Percentiles rank a stretch among this genome's conserved stretches.
These are phyloP conservation scores for Telenomus remus DNA, from an alignment of 1,140 invertebrate species.

Conservation along the genomic window DNA sequence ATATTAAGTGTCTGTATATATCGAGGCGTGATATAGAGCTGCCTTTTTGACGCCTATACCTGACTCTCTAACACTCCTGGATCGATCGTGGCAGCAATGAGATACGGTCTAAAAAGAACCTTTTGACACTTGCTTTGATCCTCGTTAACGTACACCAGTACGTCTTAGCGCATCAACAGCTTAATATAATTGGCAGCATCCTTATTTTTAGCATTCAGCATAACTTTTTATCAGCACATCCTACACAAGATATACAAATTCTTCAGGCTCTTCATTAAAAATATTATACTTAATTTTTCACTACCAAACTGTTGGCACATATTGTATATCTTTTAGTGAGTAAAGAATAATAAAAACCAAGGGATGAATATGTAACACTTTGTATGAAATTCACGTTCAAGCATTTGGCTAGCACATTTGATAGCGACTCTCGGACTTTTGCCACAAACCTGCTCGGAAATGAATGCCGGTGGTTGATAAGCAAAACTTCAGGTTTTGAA, in stretches of 20 bases:
- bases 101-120: constrained; percentile 21
- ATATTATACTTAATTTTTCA: no score
- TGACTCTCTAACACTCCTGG: constrained; percentile 11
- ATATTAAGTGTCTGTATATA: constrained; percentile 20
- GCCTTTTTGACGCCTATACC: constrained; percentile 22
- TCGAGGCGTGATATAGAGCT: constrained; percentile 2
- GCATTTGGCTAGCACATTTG: constrained; percentile 27
- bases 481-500: constrained; percentile 23
- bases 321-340: constrained; percentile 19
- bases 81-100: constrained; percentile 17
- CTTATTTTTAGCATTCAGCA: constrained; percentile 7
- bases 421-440: constrained; percentile 32
- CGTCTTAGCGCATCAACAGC: constrained; percentile 7
- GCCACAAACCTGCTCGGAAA: constrained; percentile 36
- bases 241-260: not conserved
- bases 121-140: constrained; percentile 32
- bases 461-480: constrained; percentile 38
- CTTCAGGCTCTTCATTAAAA: no score
- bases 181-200: constrained; percentile 20
- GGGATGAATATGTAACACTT: constrained; percentile 34
- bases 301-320: constrained; percentile 7
- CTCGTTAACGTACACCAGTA: constrained; percentile 12
- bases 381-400: constrained; percentile 24
- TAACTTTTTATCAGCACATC: constrained; percentile 10
- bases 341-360: constrained; percentile 22